These are phyloP conservation scores for Nyctibius grandis DNA, from an alignment of 2,797 vertebrate genomes.

Conservation along the genomic window DNA sequence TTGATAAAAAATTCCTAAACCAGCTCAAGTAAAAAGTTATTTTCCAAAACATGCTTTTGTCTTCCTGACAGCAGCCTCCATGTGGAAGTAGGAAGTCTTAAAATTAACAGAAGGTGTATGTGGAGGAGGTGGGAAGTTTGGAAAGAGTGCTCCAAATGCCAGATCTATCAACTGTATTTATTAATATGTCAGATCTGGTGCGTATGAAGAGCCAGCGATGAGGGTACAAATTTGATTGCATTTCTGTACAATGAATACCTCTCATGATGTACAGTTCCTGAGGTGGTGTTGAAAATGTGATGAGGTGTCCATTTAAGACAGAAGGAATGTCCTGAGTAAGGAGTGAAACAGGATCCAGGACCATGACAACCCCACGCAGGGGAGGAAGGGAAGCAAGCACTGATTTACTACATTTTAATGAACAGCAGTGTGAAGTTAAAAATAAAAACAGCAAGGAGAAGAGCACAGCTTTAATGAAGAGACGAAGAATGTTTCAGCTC, in stretches of 20 bases:
- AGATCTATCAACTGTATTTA: not conserved
- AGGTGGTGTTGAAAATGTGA: not conserved
- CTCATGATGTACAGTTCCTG: not conserved
- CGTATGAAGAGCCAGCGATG: not conserved
- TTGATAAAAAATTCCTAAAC: not conserved
- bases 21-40: not conserved
- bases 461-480: not conserved
- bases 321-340: not conserved
- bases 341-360: not conserved
- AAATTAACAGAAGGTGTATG: conserved; percentile 22
- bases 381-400: not conserved
- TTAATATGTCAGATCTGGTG: not conserved
- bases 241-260: not conserved
- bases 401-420: not conserved
- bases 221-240: accelerated
- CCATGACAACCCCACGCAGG: not conserved
- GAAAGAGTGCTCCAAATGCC: not conserved
- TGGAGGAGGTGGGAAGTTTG: not conserved
- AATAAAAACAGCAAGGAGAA: not conserved
- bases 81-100: not conserved
- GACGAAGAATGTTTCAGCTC: not conserved
- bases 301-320: not conserved
- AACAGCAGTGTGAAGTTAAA: not conserved
- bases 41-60: conserved; percentile 24
- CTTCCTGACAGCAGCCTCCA: conserved; percentile 1